Base-by-base conservation (phyloP, 2,113 vertebrate species). In the Pogonocichla stellata region DNA sequence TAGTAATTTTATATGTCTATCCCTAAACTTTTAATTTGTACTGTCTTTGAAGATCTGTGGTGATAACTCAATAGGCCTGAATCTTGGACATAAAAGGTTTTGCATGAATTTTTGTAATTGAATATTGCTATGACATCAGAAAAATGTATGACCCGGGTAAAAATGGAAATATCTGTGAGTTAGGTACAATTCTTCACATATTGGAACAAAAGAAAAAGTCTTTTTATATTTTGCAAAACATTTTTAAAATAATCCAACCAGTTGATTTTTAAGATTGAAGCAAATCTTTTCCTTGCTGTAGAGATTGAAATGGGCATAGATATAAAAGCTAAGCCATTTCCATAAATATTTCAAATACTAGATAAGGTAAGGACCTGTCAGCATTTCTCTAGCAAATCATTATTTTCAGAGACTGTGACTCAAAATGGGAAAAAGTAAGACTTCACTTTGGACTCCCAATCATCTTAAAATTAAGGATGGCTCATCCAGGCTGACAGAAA, bases 331-430 rank as follows among this genome's bases (percentile, higher is more conserved):
- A 88, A 94, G 80, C 33, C 7, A 47, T 90, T 83, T 61, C 82
- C 42, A 86, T 73, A 69, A 95, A 69, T 79, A 92, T 69, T 88
- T 95, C 60, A 89, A 74, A 83, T 58, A 67, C 33, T 29, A 73
- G 78, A 95, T 54, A 69, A 79, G 12, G 60, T 67, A 88, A 82
- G 31, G n/a, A 16, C 31, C 45, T 90, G 54, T 50, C 73, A 85
- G 33, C 54, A 80, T 80, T 95, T 88, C 51, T 87, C 84, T 70
- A 80, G 86, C 19, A 94, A 94, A 38, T 19, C 33, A 71, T 88
- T 87, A 80, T 75, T 95, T 95, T 74, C 71, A 64, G 64, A 93
- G 11, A 80, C 9, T 81, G 31, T 53, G 89, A 94, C 29, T 91
- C 60, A 87, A 86, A 84, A n/a, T 34, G 6, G 51, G 54, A 78